Base-by-base conservation (phyloP, 2,113 vertebrate species). In the Oryzias celebensis region DNA sequence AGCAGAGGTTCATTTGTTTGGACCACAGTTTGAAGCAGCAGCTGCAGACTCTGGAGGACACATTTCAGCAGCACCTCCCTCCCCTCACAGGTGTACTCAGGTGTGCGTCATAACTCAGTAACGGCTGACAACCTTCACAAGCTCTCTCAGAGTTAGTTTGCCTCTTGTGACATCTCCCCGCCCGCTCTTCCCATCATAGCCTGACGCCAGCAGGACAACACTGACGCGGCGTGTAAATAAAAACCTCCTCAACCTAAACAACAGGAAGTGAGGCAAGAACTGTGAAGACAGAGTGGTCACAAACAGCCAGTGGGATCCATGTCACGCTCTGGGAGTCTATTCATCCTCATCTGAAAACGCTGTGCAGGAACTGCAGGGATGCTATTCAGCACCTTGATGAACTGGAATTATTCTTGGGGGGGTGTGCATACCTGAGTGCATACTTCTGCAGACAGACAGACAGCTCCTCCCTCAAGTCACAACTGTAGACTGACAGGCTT, bases 181-280 rank as follows among this genome's bases (percentile, higher is more conserved):
- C 56, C 2, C 10, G 4, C 36, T 45, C 55, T 80, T 58, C 62
- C 72, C 44, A 16, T 58, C 53, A 72, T 63, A 69, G 48, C 42
- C 51, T 83, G 83, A 84, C 72, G 73, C 55, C 81, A 36, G 74
- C 53, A 28, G 64, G 67, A 75, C 68, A 74, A 68, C 81, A 58
- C 43, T 17, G 18, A 36, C 42, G 77, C 41, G 59, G 73, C 23
- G 1, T 53, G 67, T 87, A 88, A 90, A 87, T 76, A 85, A 70
- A 70, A 71, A 58, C 7, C 52, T 69, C 50, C 45, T 7, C 24
- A 83, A 77, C 66, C 76, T 72, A 86, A 87, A 89, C 81, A 88
- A 58, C 47, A 65, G 78, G 70, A 67, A 51, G 31, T 78, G 70
- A 68, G 16, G 58, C 60, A 65, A 81, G 58, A 46, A 14, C 57